These are phyloP conservation scores for Tipula vernalis DNA, from an alignment of 2,888 invertebrate species.

Conservation along the genomic window DNA sequence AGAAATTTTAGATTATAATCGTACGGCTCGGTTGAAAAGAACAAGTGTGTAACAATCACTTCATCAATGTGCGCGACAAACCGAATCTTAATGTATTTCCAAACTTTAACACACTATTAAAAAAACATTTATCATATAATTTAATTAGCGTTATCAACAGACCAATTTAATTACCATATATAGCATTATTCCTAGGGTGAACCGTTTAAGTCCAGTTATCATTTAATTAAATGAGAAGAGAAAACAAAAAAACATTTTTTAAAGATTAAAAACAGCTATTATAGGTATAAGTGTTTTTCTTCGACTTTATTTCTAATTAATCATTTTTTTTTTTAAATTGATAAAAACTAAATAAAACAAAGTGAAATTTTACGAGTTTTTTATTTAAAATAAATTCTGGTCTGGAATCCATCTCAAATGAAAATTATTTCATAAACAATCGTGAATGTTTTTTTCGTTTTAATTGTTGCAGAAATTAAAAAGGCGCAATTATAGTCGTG, in stretches of 20 bases:
- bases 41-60: not conserved
- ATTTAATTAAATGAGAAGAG: not conserved
- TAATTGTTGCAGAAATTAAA: not conserved
- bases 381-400: not conserved
- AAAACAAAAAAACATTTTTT: not conserved
- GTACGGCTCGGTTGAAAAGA: no score
- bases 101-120: not conserved
- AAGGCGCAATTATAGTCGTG: not conserved
- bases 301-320: not conserved
- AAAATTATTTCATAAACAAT: not conserved
- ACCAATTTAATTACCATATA: not conserved
- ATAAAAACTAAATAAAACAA: not conserved
- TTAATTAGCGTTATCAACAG: not conserved
- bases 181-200: not conserved
- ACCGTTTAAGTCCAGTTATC: not conserved
- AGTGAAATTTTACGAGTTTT: not conserved
- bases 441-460: not conserved
- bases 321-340: not conserved
- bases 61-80: not conserved
- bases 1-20: no score
- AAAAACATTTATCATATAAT: not conserved
- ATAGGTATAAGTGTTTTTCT: not conserved
- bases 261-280: not conserved
- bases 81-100: not conserved
- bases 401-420: not conserved